These are phyloP conservation scores for Mesocricetus auratus DNA, from an alignment of 2,113 vertebrate genomes.

Conservation along the genomic window DNA sequence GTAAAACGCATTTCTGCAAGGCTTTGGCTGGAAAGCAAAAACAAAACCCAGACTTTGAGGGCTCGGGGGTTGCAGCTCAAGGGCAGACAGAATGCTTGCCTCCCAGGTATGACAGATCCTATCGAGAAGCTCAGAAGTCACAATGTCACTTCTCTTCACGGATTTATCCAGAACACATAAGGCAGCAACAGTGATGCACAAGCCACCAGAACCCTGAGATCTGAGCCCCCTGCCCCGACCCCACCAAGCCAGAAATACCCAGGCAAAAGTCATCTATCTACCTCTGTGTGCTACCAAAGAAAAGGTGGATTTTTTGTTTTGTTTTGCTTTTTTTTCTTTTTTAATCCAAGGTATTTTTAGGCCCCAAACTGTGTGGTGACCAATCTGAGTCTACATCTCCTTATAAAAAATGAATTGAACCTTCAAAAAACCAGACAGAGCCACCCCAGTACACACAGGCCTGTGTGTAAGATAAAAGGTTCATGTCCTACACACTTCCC, in stretches of 20 bases:
- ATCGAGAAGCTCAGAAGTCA: not conserved
- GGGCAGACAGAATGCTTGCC: not conserved
- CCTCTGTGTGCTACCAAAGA: not conserved
- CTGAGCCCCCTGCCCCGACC: not conserved
- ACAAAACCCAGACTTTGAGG: not conserved
- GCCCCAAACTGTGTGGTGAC: not conserved
- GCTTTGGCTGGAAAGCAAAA: not conserved
- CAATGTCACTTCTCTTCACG: not conserved
- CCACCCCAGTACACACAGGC: not conserved
- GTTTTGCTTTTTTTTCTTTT: not conserved
- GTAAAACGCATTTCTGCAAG: not conserved
- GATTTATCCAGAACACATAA: not conserved
- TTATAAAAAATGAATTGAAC: not conserved
- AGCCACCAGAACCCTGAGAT: not conserved
- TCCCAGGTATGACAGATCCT: not conserved
- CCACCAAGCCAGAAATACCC: not conserved
- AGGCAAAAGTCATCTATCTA: not conserved
- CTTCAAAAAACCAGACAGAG: constrained; percentile 26
- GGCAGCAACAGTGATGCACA: not conserved
- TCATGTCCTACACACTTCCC: not conserved
- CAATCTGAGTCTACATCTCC: not conserved
- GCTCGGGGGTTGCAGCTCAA: not conserved
- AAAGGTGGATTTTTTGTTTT: not conserved
- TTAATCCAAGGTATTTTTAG: constrained; percentile 57
- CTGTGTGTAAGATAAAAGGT: not conserved